Evolutionary conservation across 2,888 invertebrate genomes (phyloP), one percentile per base, ranked within the genome.

Genomic region (Epinotia bilunana): DNA sequence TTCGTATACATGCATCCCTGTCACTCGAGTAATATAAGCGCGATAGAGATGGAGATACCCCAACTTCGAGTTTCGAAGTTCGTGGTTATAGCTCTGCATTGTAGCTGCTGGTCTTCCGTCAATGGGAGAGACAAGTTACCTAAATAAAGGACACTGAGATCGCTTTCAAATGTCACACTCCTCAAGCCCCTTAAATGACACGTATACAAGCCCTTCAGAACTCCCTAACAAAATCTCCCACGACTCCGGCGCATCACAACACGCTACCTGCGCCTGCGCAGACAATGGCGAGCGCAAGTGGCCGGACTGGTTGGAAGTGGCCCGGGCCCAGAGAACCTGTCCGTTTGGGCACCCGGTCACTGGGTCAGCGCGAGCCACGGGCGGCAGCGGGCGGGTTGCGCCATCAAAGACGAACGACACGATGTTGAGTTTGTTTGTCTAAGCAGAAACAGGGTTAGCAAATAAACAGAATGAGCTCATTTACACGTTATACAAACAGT

Each of bases 301-400:
- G 76, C 72, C 79, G 28, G 46, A 46, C 62, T 20, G 58, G 69
- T 69, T 58, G 69, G 43, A 33, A 53, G 53, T n/a, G 53, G n/a
- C n/a, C 53, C 53, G 53, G n/a, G 58, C 33, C 33, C 33, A 7
- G 33, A 33, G 61, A 82, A 85, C 86, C 85, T 84, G 86, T 84
- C 80, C 80, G 75, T 88, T 87, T 87, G 85, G 86, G 83, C 83
- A 86, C 83, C 81, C 83, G 87, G 87, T 86, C 85, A 88, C 80
- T 84, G 82, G 84, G 84, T 80, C 81, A 81, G 76, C 77, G 76
- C 77, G 18, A 73, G 77, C 5, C 80, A 80, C 73, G 74, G 76
- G 79, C 79, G 77, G 71, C 74, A 77, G 78, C 78, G 79, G 74
- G 53, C 74, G 73, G 64, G 33, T 39, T 33, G 7, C 16, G 18